Base-by-base conservation (phyloP, 2,888 invertebrate genomes). In the Spatulosminthurus flaviceps region DNA sequence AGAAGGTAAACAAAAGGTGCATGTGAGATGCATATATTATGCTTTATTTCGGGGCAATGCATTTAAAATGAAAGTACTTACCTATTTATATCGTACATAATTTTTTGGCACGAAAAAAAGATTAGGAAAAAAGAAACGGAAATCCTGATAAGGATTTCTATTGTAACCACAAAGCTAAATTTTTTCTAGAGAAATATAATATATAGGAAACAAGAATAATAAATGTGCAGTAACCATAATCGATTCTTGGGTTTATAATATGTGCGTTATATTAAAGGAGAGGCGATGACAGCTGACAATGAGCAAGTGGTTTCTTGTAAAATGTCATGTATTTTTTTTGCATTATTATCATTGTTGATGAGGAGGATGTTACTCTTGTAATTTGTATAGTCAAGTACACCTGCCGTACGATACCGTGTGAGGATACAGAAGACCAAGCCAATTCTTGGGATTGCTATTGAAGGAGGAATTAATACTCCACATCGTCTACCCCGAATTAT, bases 401-500 rank as follows among this genome's bases (percentile, higher is more conserved):
- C 83, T 1, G 82, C 83, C 21, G 80, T 84, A 0, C 73, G 84
- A 11, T 84, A 95, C 86, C 91, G 94, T 88, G 93, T 96, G 86
- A 93, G 93, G 85, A 95, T 97, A 85, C 94, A 94, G 89, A 97
- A 97, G 90, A 94, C 94, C 78, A 96, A 96, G 89, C 95, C 96
- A 72, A 95, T 95, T 87, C 91, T 98, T 86, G 97, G 98, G 85
- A 95, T 98, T 87, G 97, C 97, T 83, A 97, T 98, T 87, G 97
- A 97, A 89, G 98, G 98, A 82, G 98, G 98, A 82, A 95, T 95
- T 86, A 96, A 98, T 88, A 97, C 97, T 69, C 94, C 94, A 87
- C 97, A 97, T 89, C 95, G 95, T 78, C 90, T 97, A 87, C 97
- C 97, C 77, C 92, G 96, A 87, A 96, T 98, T 87, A 97, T 97